Base-by-base conservation (phyloP, 2,888 invertebrate genomes). In the Branchipolynoe longqiensis region DNA sequence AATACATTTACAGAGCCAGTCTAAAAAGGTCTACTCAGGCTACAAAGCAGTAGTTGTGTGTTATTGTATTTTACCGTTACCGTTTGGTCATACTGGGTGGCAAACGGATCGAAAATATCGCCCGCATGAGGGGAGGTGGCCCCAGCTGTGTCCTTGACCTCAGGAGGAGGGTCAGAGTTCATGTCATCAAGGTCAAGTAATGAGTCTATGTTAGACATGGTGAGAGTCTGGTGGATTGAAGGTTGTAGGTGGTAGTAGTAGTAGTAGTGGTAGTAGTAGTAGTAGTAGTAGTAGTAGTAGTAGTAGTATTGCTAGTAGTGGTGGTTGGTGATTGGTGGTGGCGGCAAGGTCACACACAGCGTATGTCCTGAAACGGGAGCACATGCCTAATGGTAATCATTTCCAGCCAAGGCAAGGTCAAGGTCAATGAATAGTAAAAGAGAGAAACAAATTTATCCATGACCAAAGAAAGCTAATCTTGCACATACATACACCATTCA, bases 101-200 rank as follows among this genome's bases (percentile, higher is more conserved):
- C 25, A 48, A 78, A 78, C 48, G 78, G 78, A 78, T 78, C 78
- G 54, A 78, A 78, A 8, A 48, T 41, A 78, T 78, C 78, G 25
- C 48, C 41, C n/a, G 33, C 1, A 69, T 69, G 69, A 18, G 69
- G 69, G 33, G 78, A 78, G 28, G 78, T 78, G 78, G 48, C 78
- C 78, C 78, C 78, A 4, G 78, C 54, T 78, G 78, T 78, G 78
- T 78, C 78, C 78, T 78, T 78, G 78, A 78, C 78, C 78, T 78
- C 78, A 41, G 25, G 25, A 78, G 78, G 78, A 48, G 78, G 78
- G 54, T 78, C 78, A 78, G 78, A 78, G 54, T 78, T 78, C 78
- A 78, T 78, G 78, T 78, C 78, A 78, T 48, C 85, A 40, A 84
- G 40, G 56, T 64, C 36, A 54, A 84, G 31, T 41, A 73, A 48